Base-by-base conservation (phyloP, 2,113 vertebrate species). In the Sphaerodactylus townsendi region DNA sequence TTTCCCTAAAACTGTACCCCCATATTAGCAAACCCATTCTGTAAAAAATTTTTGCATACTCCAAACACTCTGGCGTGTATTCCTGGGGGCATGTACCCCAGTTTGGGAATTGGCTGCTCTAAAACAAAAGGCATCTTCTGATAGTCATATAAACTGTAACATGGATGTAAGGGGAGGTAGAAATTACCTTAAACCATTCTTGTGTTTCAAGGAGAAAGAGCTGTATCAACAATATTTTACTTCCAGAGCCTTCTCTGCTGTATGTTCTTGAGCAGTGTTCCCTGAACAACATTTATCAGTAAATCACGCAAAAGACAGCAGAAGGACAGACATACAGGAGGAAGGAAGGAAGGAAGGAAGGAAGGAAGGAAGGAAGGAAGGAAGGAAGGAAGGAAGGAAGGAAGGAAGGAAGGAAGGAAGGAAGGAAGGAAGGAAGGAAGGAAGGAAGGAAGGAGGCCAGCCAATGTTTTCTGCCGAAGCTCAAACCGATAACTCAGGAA, bases 281-380 rank as follows among this genome's bases (percentile, higher is more conserved):
- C 39, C 77, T 59, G 35, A 84, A 84, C 23, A 53, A 33, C 46
- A 48, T 15, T 76, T 77, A n/a, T 69, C 37, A 46, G 37, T 15
- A n/a, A 11, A 59, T 73, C 75, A 83, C 73, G 11, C 11, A 35
- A 35, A 21, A 79, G 35, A 2, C 66, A 78, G 21, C 39, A 62
- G 39, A 74, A 89, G 25, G 41, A 77, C 75, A 64, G 68, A 6
- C 2, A 64, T 33, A 84, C 88, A 48, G 13, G 35, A 64, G 10
- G 48, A 77, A 85, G 53, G 37, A 69, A 85, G 53, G 37, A 69
- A 66, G 13, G 44, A 86, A 82, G 9, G n/a, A n/a, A n/a, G n/a
- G n/a, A n/a, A n/a, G n/a, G n/a, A n/a, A n/a, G n/a, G n/a, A n/a
- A n/a, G n/a, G n/a, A n/a, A n/a, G n/a, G n/a, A n/a, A n/a, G n/a